Evolutionary conservation across 2,888 invertebrate species (phyloP).

Genomic region (Epinotia bilunana): DNA sequence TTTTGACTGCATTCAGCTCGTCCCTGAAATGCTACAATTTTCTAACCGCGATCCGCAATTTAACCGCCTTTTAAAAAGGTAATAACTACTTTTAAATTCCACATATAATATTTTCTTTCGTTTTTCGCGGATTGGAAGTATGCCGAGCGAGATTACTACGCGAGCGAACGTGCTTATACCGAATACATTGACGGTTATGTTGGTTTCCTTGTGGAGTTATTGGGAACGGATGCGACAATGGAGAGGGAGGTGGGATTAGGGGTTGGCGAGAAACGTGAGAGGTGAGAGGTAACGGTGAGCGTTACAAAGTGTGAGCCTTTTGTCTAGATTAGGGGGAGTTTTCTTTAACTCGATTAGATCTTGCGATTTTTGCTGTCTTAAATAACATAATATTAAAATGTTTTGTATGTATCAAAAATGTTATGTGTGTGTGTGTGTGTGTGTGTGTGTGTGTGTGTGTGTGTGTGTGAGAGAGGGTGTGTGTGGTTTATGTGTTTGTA

Average conservation of each 20-base stretch:
- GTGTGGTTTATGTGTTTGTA: too few relatives aligned
- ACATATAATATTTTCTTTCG: constrained; percentile 1
- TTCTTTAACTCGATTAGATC: constrained; percentile 49
- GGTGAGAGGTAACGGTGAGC: constrained; percentile 76
- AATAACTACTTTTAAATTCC: not conserved
- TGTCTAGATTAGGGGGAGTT: constrained; percentile 73
- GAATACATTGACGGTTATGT: constrained; percentile 54
- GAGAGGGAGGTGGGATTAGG: constrained; percentile 49
- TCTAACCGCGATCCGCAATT: constrained; percentile 61
- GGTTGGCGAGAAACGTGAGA: constrained; percentile 55
- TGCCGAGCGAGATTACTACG: constrained; percentile 62
- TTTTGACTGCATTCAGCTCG: constrained; percentile 70
- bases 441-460: too few relatives aligned
- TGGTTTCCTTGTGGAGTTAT: too few relatives aligned
- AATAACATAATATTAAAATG: too few relatives aligned
- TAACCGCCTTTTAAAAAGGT: constrained; percentile 3
- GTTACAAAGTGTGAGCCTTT: constrained; percentile 84
- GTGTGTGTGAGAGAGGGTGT: too few relatives aligned
- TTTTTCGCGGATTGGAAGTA: constrained; percentile 18
- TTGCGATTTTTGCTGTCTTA: not conserved
- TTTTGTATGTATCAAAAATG: too few relatives aligned
- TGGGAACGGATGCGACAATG: constrained; percentile 56
- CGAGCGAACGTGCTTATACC: constrained; percentile 43
- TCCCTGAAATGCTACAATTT: constrained; percentile 76
- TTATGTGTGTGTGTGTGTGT: too few relatives aligned